Base-by-base conservation (phyloP, 2,888 invertebrate species). In the Choristoneura rosaceana region DNA sequence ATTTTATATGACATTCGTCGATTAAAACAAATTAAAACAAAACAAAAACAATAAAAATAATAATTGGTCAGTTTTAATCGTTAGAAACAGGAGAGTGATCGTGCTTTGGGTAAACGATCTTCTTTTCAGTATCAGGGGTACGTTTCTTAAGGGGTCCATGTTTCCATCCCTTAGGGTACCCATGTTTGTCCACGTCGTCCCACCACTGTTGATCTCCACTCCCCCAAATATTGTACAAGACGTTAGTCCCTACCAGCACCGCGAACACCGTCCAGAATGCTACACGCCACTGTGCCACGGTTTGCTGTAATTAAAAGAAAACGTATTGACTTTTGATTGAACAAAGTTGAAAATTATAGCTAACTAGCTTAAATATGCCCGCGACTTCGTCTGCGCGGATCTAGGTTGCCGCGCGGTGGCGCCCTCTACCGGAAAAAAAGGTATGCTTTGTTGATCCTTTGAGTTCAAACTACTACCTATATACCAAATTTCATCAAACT, bases 261-360 rank as follows among this genome's bases (percentile, higher is more conserved):
- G 83, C 95, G 52, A 96, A 95, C 47, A 97, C 95, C 52, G 97
- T 95, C 96, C 97, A 97, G 84, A 98, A 97, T 4, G 97, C 97
- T 2, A 94, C 84, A 43, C 96, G 95, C 98, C 98, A 98, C 87
- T 97, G 96, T 0, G 83, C 81, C 2, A 96, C 80, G 1, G 95
- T 94, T 86, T 96, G 95, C 96, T 96, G 84, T 50, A 94, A 92
- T 74, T 76, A 79, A 74, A 74, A 43, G 50, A 43, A 17, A 2
- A 5, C 0, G n/a, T 38, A 38, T 34, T 34, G 17, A 59, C 34
- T 8, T 14, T 2, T 10, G 5, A 0, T 58, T 33, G 14, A 38
- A 59, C 4, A 17, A 17, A 5, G 9, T 52, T 15, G 15, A n/a
- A n/a, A 52, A 17, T 50, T 10, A 14, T n/a, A 5, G 47, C 14